Evolutionary conservation across 1,140 invertebrate genomes (phyloP).

Genomic region (Zaprionus africanus): DNA sequence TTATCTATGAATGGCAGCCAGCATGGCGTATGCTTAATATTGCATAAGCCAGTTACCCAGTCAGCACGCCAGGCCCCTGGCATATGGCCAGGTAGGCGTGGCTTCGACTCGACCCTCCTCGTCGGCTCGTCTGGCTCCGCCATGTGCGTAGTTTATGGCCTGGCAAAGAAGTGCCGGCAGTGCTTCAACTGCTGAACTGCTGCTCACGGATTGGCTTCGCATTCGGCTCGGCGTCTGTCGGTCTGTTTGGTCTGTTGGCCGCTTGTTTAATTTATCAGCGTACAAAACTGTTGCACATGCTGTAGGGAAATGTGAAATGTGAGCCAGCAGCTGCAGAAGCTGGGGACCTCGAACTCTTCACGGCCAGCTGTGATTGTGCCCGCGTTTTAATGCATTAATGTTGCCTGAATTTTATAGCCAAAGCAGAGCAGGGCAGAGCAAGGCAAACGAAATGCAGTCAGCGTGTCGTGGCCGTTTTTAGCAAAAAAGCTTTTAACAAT

Average conservation of each 20-base stretch:
- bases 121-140: background rate
- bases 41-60: conserved; percentile 55
- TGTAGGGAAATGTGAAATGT: conserved; percentile 35
- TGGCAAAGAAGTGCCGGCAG: conserved; percentile 40
- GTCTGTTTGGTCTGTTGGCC: conserved; percentile 25
- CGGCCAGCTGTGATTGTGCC: conserved; percentile 51
- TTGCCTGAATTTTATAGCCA: conserved; percentile 64
- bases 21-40: conserved; percentile 75
- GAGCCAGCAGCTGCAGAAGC: conserved; percentile 18
- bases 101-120: background rate
- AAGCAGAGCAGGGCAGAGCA: conserved; percentile 9
- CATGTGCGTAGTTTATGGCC: conserved; percentile 66
- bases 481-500: conserved; percentile 83
- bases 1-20: conserved; percentile 74
- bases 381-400: conserved; percentile 76
- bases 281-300: conserved; percentile 70
- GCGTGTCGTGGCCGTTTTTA: conserved; percentile 45
- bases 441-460: conserved; percentile 29
- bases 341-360: conserved; percentile 21
- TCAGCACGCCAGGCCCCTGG: conserved; percentile 26
- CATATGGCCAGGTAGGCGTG: conserved; percentile 47
- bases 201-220: conserved; percentile 38
- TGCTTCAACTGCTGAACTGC: conserved; percentile 45
- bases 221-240: conserved; percentile 17
- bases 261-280: conserved; percentile 77